Base-by-base conservation (phyloP, 2,797 vertebrate genomes). In the Xyrichtys novacula region DNA sequence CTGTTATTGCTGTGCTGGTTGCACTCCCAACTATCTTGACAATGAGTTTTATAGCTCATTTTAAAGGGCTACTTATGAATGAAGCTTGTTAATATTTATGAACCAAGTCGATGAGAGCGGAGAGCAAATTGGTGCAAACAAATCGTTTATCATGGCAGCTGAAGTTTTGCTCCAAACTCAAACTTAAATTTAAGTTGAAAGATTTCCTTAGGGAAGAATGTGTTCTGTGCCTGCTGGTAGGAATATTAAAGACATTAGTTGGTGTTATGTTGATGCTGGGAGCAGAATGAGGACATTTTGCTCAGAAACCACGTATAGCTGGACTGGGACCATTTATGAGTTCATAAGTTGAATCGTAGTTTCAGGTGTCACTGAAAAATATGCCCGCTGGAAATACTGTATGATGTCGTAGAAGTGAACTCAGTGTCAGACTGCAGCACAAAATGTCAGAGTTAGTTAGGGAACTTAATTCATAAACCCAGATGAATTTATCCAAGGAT, bases 41-140 rank as follows among this genome's bases (percentile, higher is more conserved):
- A 7, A 32, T 55, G 31, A 32, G 32, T 71, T 9, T 70, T 39
- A 62, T 36, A 50, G 58, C 50, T 69, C 20, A 49, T 55, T 73
- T 48, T 62, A 22, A 65, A 76, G 54, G 53, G 44, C 57, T 48
- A 22, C 34, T 34, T 59, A 73, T 63, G 68, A 80, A 81, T 58
- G 32, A 68, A 22, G 55, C 60, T 54, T 63, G 83, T 86, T 79
- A 84, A 86, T 81, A 84, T 83, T 79, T 65, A 84, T 84, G 61
- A 62, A 54, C 20, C 10, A 0, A 43, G 48, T 65, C 6, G 26
- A 58, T 54, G 29, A 34, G 23, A 68, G 70, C 49, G 53, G 49
- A 49, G 60, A 75, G 65, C n/a, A 10, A 69, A 57, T 69, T 25
- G 2, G 53, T 39, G 59, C 57, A 67, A 77, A 72, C 54, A 67